phyloP scores from a whole-genome alignment of 1,140 invertebrate species.

The Druon quercuslanigerum region DNA sequence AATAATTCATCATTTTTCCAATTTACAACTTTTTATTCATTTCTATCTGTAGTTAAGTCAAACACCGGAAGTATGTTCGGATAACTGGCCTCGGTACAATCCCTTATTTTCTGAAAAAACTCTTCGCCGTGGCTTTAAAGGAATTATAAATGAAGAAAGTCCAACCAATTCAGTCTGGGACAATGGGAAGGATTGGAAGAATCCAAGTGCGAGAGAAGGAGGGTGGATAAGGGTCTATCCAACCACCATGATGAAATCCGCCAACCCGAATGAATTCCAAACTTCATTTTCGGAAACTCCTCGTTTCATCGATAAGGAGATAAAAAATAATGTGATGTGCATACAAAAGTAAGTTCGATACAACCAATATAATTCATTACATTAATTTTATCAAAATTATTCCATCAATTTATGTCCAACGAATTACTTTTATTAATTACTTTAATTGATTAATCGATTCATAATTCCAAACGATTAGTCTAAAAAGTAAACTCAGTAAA shows the following conservation, averaged over 20 bases:
- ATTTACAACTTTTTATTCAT: conserved; percentile 1
- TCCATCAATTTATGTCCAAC: too few relatives aligned
- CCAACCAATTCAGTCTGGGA: conserved; percentile 72
- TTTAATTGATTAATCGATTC: too few relatives aligned
- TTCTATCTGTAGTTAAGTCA: conserved; percentile 52
- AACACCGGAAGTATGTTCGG: conserved; percentile 49
- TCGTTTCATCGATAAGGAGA: conserved; percentile 62
- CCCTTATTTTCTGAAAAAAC: conserved; percentile 57
- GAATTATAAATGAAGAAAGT: conserved; percentile 44
- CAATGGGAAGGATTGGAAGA: conserved; percentile 79
- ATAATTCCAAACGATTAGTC: too few relatives aligned
- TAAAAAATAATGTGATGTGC: conserved; percentile 64
- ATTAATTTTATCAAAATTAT: too few relatives aligned
- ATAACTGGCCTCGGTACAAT: conserved; percentile 60
- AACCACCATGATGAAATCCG: conserved; percentile 51
- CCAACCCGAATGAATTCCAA: conserved; percentile 46
- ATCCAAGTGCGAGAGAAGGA: conserved; percentile 76
- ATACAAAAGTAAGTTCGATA: conserved; percentile 65
- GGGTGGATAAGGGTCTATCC: conserved; percentile 81
- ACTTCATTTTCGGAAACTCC: conserved; percentile 41
- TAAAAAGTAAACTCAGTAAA: too few relatives aligned
- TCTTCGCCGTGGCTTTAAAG: conserved; percentile 57
- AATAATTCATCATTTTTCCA: conserved; percentile 9
- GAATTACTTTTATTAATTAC: too few relatives aligned
- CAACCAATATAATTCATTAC: too few relatives aligned